A percentile compares a stretch with the other conserved stretches of the same genome.
Conservation (phyloP, 2,113 vertebrate genomes). For the Pyrgilauda ruficollis region DNA sequence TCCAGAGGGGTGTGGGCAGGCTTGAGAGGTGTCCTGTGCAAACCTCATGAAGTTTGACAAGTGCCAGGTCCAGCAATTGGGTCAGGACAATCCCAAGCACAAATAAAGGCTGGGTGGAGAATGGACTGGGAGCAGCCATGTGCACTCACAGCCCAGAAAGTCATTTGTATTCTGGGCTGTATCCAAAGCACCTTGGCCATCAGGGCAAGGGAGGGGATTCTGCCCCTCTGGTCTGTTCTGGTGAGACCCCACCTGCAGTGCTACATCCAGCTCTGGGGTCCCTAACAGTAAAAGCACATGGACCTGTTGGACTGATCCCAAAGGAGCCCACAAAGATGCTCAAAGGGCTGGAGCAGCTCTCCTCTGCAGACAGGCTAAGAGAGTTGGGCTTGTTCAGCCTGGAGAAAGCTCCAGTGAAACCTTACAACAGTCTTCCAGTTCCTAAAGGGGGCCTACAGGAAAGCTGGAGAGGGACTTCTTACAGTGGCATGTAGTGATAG, state of each 20-base stretch:
- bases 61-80: neutral
- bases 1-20: neutral
- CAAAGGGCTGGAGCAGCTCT: neutral
- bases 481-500: neutral
- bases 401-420: neutral
- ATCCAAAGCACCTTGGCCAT: fast-evolving
- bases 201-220: neutral
- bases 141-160: neutral
- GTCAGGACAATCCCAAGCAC: neutral
- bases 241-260: neutral
- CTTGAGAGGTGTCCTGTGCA: neutral
- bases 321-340: neutral
- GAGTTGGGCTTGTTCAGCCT: neutral
- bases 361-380: neutral
- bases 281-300: neutral
- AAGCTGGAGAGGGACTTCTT: neutral
- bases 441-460: neutral
- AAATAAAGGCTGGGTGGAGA: neutral
- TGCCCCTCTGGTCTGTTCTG: neutral
- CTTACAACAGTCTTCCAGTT: neutral
- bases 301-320: neutral
- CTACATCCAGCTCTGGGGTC: neutral
- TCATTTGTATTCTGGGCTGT: neutral
- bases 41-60: neutral
- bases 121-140: neutral